Evolutionary conservation across 2,888 invertebrate species (phyloP), one percentile per base, ranked within the genome.

Genomic region (Agrenia bidenticulata): DNA sequence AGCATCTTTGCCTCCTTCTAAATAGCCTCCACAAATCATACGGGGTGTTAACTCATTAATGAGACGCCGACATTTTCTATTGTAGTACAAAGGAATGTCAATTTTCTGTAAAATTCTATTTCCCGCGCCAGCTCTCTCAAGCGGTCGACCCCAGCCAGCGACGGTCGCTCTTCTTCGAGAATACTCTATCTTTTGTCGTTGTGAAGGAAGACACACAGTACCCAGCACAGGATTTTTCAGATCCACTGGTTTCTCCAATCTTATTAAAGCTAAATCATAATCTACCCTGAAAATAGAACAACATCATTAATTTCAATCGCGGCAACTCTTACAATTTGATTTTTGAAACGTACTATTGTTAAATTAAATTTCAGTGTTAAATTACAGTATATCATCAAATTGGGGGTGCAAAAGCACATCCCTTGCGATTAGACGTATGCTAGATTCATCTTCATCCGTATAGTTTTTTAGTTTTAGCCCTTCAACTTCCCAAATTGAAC

Each of bases 351-450:
- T 17, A 9, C 15, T 45, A 45, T 15, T 45, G 19, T 19, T 17
- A 45, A 11, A 45, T 9, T 45, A 39, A 7, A 11, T 39, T 15
- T 2, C 23, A 42, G 42, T 42, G 23, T 58, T 21, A n/a, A 1
- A n/a, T 39, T 41, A 41, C 39, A 24, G 24, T 37, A 65, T 45
- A 45, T 15, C 15, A 15, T 19, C 5, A 45, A 11, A 45, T 9
- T 45, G 51, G 23, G 66, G 66, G 53, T 66, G 66, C 2, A 58
- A 51, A 23, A 56, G 21, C 13, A 66, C 57, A 7, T 57, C 42
- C 5, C 51, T 39, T 0, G 56, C 59, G n/a, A 11, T 39, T 1
- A 58, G 2, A 19, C 66, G 61, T 17, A 62, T 42, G 1, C 57
- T 27, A 2, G 9, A 27, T 39, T 66, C 66, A 24, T 66, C 61